Conservation (phyloP, 2,113 vertebrate genomes). For the Phrynocephalus versicolor region DNA sequence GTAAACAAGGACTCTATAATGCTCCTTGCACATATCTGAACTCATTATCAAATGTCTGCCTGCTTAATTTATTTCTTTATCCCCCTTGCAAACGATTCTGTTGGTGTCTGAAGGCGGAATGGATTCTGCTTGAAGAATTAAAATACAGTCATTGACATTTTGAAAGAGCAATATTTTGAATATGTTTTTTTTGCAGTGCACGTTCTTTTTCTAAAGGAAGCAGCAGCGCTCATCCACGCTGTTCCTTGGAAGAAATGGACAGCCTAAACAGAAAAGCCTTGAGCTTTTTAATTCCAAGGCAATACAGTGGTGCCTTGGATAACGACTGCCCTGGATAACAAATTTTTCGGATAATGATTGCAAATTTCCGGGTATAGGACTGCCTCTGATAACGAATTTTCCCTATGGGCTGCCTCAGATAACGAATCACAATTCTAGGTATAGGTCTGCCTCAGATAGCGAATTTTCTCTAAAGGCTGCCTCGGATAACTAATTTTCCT, state of each 20-base stretch:
- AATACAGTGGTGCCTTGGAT: no score
- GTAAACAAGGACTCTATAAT: constrained; percentile 35
- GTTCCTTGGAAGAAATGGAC: not conserved
- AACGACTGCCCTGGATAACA: no score
- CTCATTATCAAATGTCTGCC: constrained; percentile 24
- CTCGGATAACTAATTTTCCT: no score
- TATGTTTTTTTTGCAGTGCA: not conserved
- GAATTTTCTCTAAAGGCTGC: no score
- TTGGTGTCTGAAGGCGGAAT: constrained; percentile 51
- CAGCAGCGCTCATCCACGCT: not conserved
- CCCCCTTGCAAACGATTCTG: constrained; percentile 14
- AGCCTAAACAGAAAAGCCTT: not conserved
- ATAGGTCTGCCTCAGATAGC: no score
- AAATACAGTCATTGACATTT: constrained; percentile 11
- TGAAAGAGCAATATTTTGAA: constrained; percentile 7
- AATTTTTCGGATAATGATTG: no score
- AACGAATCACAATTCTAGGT: no score
- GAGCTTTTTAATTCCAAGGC: not conserved
- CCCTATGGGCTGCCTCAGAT: no score
- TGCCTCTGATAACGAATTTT: no score
- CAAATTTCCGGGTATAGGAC: no score
- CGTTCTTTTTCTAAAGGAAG: not conserved
- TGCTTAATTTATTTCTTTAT: constrained; percentile 40
- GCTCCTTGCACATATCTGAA: constrained; percentile 41
- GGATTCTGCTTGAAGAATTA: constrained; percentile 15